Evolutionary conservation across 2,797 vertebrate species (phyloP), one percentile per base, ranked within the genome.

Genomic region (Cygnus olor): DNA sequence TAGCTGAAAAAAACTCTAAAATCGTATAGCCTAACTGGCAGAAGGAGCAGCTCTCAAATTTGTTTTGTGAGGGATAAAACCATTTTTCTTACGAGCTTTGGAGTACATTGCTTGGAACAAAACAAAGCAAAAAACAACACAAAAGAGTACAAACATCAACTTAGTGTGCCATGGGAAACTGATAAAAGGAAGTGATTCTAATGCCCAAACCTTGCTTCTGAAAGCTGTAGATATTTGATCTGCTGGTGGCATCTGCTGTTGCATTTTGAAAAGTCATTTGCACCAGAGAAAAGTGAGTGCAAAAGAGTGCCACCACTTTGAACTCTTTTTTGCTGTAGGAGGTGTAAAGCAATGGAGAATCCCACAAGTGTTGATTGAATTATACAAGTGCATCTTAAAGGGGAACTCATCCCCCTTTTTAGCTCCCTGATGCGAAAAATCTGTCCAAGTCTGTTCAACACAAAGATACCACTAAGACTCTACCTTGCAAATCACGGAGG

Each of bases 301-400:
- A 73, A 87, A 90, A 71, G 45, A 57, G 24, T 32, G 53, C 7
- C 1, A 3, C 28, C 30, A 40, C 36, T 61, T 65, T 54, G 42
- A 94, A 85, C 10, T 82, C 9, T 34, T 80, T 92, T 69, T 85
- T 69, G 24, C 45, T 63, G 24, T 51, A 89, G 76, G 87, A 95
- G 82, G 80, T 68, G 32, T 91, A 96, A 95, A 95, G 95, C 42
- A 97, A 93, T 94, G 95, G 96, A 96, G 95, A 97, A 96, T 93
- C 94, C 83, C 40, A 45, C 0, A 2, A n/a, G 25, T 14, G 18
- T 40, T 85, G 32, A 44, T 13, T 5, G 15, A 53, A 4, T 69
- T 47, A 73, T 6, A 28, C 6, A 71, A 1, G 4, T 11, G 14
- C 17, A 63, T 40, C 32, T 61, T 32, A 66, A 72, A 24, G 30